Base-by-base conservation (phyloP, 2,888 invertebrate genomes). In the Nyleta sp. region DNA sequence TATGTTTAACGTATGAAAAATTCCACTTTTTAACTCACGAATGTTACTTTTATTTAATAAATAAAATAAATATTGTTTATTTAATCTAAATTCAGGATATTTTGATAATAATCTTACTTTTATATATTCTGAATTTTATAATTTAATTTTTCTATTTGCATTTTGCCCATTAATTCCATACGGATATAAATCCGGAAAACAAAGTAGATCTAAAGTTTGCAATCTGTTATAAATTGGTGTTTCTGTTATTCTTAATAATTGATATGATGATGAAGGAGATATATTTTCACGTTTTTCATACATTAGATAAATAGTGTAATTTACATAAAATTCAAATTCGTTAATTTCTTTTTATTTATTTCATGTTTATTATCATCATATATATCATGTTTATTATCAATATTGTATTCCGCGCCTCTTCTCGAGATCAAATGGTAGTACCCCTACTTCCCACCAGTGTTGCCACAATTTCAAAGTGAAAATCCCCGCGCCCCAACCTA, bases 1-100 rank as follows among this genome's bases (percentile, higher is more conserved):
- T 11, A 81, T 44, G 60, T 81, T 82, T 18, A 82, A 24, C 71
- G 77, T 81, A 18, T 73, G 57, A 60, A 70, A 83, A 13, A 82
- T 82, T 28, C 80, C 81, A 17, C 67, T 71, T 52, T 46, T 73
- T 33, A 84, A 60, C 76, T 82, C 82, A 35, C 83, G 57, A 4
- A 84, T 74, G 62, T 82, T 85, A 17, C 72, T 68, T 53, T 85
- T 72, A 60, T 83, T 70, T 52, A 84, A 59, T 53, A 82, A 78
- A 74, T 77, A 83, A 70, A 86, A 86, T 17, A 85, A 35, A 72
- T 83, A 84, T 64, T 84, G 83, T 33, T 73, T 71, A 64, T 85
- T 83, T 24, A 81, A 68, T 57, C 85, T 52, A 73, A 84, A 87
- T 50, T 13, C 2, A 5, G 33, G 6, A 35, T 62, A 11, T 24